These are phyloP conservation scores for Nibea albiflora DNA, from an alignment of 2,113 vertebrate genomes.

Conservation along the genomic window DNA sequence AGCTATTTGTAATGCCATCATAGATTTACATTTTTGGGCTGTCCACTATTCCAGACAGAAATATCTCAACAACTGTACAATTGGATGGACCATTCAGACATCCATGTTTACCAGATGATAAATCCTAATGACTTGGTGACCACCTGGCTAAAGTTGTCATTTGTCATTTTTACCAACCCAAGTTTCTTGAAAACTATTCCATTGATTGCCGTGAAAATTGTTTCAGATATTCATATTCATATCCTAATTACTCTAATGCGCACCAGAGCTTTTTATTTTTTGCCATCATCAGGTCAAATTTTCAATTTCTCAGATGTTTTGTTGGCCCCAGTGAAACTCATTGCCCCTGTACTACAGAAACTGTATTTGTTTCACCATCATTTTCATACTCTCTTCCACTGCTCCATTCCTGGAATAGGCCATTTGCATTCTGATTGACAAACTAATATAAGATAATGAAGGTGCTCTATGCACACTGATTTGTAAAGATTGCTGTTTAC, in stretches of 20 bases:
- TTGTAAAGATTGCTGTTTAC: background rate
- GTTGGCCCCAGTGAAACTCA: slow-evolving; percentile 8
- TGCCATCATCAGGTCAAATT: too few species aligned
- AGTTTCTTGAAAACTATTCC: background rate
- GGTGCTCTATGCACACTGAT: background rate
- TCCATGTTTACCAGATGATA: background rate
- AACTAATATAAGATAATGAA: background rate
- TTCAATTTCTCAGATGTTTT: background rate
- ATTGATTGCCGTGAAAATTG: background rate
- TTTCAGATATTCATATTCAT: too few species aligned
- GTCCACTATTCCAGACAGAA: background rate
- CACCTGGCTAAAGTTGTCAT: background rate
- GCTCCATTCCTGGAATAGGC: slow-evolving; percentile 4
- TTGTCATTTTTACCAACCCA: background rate
- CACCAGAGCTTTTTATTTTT: too few species aligned
- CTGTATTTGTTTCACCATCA: slow-evolving; percentile 23
- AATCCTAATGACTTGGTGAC: too few species aligned
- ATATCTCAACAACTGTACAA: background rate
- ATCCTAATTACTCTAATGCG: too few species aligned
- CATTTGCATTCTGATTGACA: slow-evolving; percentile 27
- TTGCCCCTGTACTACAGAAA: background rate
- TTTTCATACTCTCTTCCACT: slow-evolving; percentile 7
- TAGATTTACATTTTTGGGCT: background rate
- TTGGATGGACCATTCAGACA: background rate
- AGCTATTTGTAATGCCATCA: too few species aligned